Evolutionary conservation across 2,797 vertebrate species (phyloP), one percentile per base, ranked within the genome.

Genomic region (Crocidura indochinensis): DNA sequence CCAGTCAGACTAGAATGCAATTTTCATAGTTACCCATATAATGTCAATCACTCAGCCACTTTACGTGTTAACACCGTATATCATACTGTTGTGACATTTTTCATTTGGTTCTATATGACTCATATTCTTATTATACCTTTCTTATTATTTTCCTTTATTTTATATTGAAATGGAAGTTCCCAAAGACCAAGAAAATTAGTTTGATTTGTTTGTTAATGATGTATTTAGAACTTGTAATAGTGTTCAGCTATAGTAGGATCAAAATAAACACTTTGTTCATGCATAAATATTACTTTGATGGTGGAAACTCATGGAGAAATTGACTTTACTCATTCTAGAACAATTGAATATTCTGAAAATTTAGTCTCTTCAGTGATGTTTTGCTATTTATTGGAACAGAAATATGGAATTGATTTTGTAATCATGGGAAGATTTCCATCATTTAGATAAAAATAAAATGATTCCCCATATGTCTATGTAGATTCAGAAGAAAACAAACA

Each of bases 11-110:
- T 47, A 26, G 46, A 31, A 12, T 47, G 76, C 19, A 64, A 0
- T 81, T 78, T 68, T 24, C 87, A 27, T 20, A 6, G 20, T 2
- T 22, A 74, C 5, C 26, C 78, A 46, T 44, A 49, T 15, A 65
- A 85, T 53, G 71, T 24, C 38, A 74, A 15, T 71, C 62, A 79
- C n/a, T 56, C 29, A 85, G 12, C 20, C 10, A 20, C 10, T 12
- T 20, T 27, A 14, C 6, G 1, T 51, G 0, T 56, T 38, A 80
- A 17, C 8, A n/a, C 27, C n/a, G 3, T 20, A 7, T 7, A 77
- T 8, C 26, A 22, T 24, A 76, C n/a, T 12, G 2, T 1, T 26
- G 7, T 10, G 38, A 0, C 71, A 2, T 4, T 10, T 4, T 73
- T 31, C n/a, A 17, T 73, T 79, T 76, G 27, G 8, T 14, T 31